Percentiles rank a stretch among this genome's conserved stretches.
phyloP scores from a whole-genome alignment of 1,140 invertebrate genomes.

The Aphelinus certus region DNA sequence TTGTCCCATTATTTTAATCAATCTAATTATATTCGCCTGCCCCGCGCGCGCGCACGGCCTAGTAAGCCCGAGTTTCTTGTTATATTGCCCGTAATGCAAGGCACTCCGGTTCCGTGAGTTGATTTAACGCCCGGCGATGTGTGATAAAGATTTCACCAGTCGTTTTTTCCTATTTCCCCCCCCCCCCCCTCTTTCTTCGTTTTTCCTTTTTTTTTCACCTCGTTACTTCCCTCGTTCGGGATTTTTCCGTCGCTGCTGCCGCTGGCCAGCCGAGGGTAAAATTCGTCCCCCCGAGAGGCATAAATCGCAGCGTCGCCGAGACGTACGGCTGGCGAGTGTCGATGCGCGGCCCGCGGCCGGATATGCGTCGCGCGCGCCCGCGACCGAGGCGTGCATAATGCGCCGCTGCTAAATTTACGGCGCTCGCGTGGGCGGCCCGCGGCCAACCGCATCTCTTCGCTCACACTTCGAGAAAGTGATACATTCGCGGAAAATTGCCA shows the following conservation, averaged over 20 bases:
- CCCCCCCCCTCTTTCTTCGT: neutral
- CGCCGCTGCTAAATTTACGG: constrained; percentile 46
- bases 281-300: no score
- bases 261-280: no score
- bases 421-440: neutral
- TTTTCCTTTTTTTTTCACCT: no score
- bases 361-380: no score
- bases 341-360: constrained; percentile 28
- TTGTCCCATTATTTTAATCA: constrained; percentile 5
- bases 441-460: neutral
- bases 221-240: no score
- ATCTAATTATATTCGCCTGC: constrained; percentile 6
- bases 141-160: no score
- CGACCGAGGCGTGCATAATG: neutral
- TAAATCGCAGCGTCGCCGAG: constrained; percentile 21
- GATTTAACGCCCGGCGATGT: no score
- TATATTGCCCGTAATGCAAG: no score
- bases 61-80: neutral
- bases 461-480: neutral
- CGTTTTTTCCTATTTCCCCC: neutral
- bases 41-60: neutral
- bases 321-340: constrained; percentile 23
- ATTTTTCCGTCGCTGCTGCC: no score
- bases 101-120: no score
- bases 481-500: neutral